These are phyloP conservation scores for Arnoldichthys spilopterus DNA, from an alignment of 2,797 vertebrate genomes.

Conservation along the genomic window DNA sequence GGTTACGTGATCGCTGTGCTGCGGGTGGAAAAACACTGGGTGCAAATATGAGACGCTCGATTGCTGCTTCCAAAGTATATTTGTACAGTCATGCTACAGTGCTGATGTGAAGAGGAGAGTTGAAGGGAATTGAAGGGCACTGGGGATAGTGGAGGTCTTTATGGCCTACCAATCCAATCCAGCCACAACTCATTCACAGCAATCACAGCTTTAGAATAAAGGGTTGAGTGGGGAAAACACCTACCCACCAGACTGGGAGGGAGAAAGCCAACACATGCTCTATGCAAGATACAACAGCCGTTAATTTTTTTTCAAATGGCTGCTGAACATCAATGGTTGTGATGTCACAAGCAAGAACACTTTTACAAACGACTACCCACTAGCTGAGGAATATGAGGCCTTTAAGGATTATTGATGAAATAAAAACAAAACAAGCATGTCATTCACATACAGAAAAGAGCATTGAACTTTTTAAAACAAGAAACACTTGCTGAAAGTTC, in stretches of 20 bases:
- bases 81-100: conserved; percentile 39
- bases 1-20: not conserved
- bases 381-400: too few relatives aligned
- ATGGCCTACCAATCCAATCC: conserved; percentile 20
- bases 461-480: too few relatives aligned
- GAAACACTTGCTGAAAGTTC: too few relatives aligned
- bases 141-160: conserved; percentile 22
- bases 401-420: too few relatives aligned
- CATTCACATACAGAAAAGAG: too few relatives aligned
- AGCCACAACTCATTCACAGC: not conserved
- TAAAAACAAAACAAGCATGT: too few relatives aligned
- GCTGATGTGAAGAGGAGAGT: conserved; percentile 23
- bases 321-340: too few relatives aligned
- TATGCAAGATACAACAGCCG: too few relatives aligned
- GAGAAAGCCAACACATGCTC: not conserved
- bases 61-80: conserved; percentile 15
- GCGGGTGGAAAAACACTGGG: conserved; percentile 18
- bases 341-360: too few relatives aligned
- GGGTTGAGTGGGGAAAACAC: not conserved
- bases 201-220: not conserved
- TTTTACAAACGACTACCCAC: too few relatives aligned
- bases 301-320: too few relatives aligned
- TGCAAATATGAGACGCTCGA: conserved; percentile 11
- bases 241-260: too few relatives aligned
- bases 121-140: not conserved